phyloP scores from a whole-genome alignment of 2,888 invertebrate genomes.

The Keiferia lycopersicella region DNA sequence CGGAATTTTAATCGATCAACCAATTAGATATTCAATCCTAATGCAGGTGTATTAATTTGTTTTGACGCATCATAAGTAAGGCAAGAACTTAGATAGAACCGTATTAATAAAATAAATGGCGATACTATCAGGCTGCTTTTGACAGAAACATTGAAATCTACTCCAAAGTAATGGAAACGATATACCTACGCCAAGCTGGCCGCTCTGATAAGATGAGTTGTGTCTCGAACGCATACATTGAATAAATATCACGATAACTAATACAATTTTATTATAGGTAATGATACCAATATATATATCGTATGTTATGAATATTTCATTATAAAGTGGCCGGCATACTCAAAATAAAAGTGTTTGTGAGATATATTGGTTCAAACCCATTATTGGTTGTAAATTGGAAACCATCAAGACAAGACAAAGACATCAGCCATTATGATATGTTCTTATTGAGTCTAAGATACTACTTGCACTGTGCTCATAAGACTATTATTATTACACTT shows the following conservation, averaged over 20 bases:
- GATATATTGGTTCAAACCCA: too few relatives aligned
- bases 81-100: constrained; percentile 63
- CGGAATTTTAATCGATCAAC: not conserved
- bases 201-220: constrained; percentile 60
- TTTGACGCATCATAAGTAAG: constrained; percentile 40
- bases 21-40: not conserved
- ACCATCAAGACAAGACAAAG: too few relatives aligned
- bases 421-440: too few relatives aligned
- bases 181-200: constrained; percentile 58
- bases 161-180: constrained; percentile 77
- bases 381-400: too few relatives aligned
- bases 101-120: constrained; percentile 76
- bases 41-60: constrained; percentile 36
- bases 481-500: too few relatives aligned
- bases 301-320: not conserved
- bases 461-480: too few relatives aligned
- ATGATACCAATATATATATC: not conserved
- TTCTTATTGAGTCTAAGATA: too few relatives aligned
- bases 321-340: not conserved
- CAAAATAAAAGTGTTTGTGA: too few relatives aligned
- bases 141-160: constrained; percentile 79
- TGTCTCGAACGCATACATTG: constrained; percentile 30
- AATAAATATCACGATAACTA: constrained; percentile 1
- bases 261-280: constrained; percentile 1
- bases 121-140: constrained; percentile 74